phyloP scores from a whole-genome alignment of 2,888 invertebrate species.

The Nycteola revayana region DNA sequence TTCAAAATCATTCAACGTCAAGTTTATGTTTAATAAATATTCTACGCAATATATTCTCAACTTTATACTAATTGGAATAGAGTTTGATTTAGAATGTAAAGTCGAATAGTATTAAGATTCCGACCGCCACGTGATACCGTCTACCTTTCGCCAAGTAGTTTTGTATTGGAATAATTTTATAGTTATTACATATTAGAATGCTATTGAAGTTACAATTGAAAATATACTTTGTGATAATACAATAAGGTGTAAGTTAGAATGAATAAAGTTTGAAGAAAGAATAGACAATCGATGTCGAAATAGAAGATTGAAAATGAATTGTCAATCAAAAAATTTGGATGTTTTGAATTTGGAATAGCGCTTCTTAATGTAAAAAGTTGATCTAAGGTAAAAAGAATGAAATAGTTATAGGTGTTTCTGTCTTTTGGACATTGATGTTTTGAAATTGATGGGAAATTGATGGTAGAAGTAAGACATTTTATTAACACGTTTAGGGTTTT shows the following conservation, averaged over 20 bases:
- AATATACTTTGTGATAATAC: conserved; percentile 20
- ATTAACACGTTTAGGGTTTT: no score
- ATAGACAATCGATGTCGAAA: conserved; percentile 20
- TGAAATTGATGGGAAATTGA: no score
- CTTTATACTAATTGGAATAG: conserved; percentile 34
- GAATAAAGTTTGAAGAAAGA: conserved; percentile 9
- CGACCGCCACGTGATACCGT: conserved; percentile 69
- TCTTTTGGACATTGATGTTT: no score
- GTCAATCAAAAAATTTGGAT: conserved; percentile 32
- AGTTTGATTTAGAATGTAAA: conserved; percentile 34
- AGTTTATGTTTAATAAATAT: conserved; percentile 13
- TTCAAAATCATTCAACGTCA: conserved; percentile 15
- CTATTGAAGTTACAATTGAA: conserved; percentile 45
- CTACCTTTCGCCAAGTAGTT: conserved; percentile 76
- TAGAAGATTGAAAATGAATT: conserved; percentile 32
- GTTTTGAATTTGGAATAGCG: conserved; percentile 29
- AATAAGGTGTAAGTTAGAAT: conserved; percentile 14
- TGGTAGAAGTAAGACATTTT: no score
- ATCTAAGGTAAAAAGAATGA: conserved; percentile 20
- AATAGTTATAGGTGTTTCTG: conserved; percentile 26
- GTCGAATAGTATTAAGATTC: conserved; percentile 60
- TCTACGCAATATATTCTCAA: conserved; percentile 24
- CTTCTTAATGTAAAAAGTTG: no score
- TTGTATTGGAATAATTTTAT: conserved; percentile 78
- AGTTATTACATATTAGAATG: conserved; percentile 76